Base-by-base conservation (phyloP, 2,797 vertebrate genomes). In the Pseudopleuronectes americanus region DNA sequence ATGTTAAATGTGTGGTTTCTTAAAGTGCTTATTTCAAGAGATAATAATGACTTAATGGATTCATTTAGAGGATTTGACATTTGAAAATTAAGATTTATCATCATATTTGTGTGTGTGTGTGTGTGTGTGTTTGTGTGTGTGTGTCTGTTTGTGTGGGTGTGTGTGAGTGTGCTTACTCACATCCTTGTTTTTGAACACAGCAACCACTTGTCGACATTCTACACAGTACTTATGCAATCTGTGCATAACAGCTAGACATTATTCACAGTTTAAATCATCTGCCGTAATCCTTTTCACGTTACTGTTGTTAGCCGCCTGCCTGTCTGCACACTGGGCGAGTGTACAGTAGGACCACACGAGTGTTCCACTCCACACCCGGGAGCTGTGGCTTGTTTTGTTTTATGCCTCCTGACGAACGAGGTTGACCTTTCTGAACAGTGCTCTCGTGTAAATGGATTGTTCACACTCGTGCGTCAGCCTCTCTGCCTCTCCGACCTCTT, bases 251-350 rank as follows among this genome's bases (percentile, higher is more conserved):
- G 56, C 59, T 43, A 58, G 24, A 69, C 41, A 59, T 48, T 71
- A 54, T 53, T 48, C 68, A 58, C 31, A 26, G 28, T 70, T 68
- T 55, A 36, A 47, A 64, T 57, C 47, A 16, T 78, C 52, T 72
- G 53, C 52, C 52, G 71, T 89, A 89, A 90, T 91, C 89, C 87
- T 74, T 61, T 52, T 83, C 87, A 90, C 63, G 71, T 77, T 71
- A 28, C 57, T 62, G 72, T 64, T 79, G 87, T 87, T 88, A 88
- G 43, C 59, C 62, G 54, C 64, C n/a, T 49, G 3, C 49, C 60
- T 47, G 64, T 22, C 22, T 41, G 41, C 47, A 72, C 33, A 67
- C 24, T 24, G 63, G 36, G n/a, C 22, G 28, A 41, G 63, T 1
- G 54, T 62, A 60, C 33, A 68, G 16, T 19, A 43, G 4, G n/a